Evolutionary conservation across 2,888 invertebrate species (phyloP).

Genomic region (Drosophila prolongata): DNA sequence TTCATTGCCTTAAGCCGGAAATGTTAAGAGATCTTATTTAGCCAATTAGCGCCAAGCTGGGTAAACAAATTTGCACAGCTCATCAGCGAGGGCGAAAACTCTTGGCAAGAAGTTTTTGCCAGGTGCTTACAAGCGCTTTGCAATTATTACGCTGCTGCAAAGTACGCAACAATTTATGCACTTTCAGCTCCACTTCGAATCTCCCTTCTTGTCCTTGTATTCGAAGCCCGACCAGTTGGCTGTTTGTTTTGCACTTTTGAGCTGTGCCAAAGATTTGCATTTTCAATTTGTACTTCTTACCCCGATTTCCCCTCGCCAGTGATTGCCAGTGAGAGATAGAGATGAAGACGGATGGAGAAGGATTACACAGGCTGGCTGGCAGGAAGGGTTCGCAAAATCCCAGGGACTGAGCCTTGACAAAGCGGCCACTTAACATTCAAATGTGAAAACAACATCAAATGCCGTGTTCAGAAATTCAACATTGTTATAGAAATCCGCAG

Average conservation of each 20-base stretch:
- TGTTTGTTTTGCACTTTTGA: constrained; percentile 72
- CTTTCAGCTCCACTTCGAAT: constrained; percentile 35
- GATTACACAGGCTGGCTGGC: constrained; percentile 20
- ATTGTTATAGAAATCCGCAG: constrained; percentile 49
- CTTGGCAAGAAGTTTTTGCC: constrained; percentile 51
- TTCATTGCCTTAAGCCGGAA: constrained; percentile 2
- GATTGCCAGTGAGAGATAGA: constrained; percentile 36
- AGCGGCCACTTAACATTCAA: constrained; percentile 50
- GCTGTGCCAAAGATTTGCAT: constrained; percentile 75
- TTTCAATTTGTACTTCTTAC: constrained; percentile 59
- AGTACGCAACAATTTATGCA: constrained; percentile 68
- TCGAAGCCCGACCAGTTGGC: constrained; percentile 33
- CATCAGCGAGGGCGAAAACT: constrained; percentile 37
- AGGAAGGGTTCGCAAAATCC: constrained; percentile 26
- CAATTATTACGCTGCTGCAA: constrained; percentile 66
- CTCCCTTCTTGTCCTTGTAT: background rate
- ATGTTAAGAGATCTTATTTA: constrained; percentile 60
- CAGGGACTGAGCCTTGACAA: constrained; percentile 33
- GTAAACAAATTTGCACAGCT: constrained; percentile 52
- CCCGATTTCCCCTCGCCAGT: background rate
- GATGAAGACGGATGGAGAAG: constrained; percentile 31
- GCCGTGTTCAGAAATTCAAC: constrained; percentile 47
- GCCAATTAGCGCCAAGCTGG: constrained; percentile 59
- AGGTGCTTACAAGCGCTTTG: constrained; percentile 65
- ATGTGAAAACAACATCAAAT: constrained; percentile 47